phyloP scores from a whole-genome alignment of 1,140 invertebrate species.

The Drosophila sp. region DNA sequence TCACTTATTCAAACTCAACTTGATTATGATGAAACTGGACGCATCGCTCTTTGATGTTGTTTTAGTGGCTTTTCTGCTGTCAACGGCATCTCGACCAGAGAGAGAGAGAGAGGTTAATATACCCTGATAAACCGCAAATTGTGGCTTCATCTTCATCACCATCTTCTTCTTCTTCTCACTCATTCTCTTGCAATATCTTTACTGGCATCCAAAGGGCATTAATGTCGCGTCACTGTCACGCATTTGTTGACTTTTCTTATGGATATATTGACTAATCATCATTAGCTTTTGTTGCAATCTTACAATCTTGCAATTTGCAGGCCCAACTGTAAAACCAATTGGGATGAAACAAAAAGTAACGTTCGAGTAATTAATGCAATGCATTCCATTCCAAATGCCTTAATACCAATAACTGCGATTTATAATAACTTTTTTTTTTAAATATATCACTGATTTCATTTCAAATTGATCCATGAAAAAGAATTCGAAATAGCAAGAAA shows the following conservation, averaged over 20 bases:
- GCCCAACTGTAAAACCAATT: too few relatives aligned
- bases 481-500: too few relatives aligned
- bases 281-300: conserved; percentile 4
- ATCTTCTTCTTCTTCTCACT: neutral
- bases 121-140: conserved; percentile 69
- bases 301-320: neutral
- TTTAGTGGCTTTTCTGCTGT: conserved; percentile 54
- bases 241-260: conserved; percentile 29
- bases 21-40: conserved; percentile 37
- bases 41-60: conserved; percentile 65
- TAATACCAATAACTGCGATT: neutral
- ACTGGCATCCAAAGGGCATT: neutral
- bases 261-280: conserved; percentile 37
- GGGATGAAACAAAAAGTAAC: conserved; percentile 10
- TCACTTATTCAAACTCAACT: conserved; percentile 37
- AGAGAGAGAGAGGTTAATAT: conserved; percentile 65
- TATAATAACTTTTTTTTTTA: neutral
- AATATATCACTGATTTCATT: neutral
- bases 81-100: conserved; percentile 2
- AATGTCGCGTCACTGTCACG: conserved; percentile 15
- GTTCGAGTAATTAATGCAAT: conserved; percentile 9
- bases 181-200: conserved; percentile 11
- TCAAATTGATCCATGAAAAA: neutral
- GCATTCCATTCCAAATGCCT: conserved; percentile 4
- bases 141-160: conserved; percentile 8